A percentile compares a stretch with the other conserved stretches of the same genome.
Conservation (phyloP, 2,113 vertebrate species). For the Takifugu bimaculatus region DNA sequence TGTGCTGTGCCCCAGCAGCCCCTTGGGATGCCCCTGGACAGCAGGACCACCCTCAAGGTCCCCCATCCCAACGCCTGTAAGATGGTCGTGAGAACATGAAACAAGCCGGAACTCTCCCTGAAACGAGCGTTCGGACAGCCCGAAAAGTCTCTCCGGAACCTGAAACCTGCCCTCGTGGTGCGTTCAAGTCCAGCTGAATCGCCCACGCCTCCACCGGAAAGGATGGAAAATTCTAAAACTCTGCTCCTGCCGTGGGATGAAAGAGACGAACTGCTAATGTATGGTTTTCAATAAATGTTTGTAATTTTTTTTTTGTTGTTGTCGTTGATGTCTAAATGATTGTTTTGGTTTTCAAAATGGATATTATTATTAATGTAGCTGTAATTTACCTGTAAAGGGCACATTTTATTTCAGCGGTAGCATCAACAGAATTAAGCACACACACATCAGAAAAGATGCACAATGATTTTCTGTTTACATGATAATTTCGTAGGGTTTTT, state of each 20-base stretch:
- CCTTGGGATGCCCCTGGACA: slow-evolving; percentile 61
- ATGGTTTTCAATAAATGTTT: slow-evolving; percentile 67
- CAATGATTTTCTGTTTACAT: slow-evolving; percentile 77
- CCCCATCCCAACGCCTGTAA: slow-evolving; percentile 64
- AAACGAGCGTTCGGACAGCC: no score
- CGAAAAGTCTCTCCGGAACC: not conserved
- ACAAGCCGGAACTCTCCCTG: not conserved
- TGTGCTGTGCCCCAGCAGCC: slow-evolving; percentile 59
- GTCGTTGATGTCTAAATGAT: slow-evolving; percentile 68
- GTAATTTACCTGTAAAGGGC: slow-evolving; percentile 75
- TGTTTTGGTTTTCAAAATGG: slow-evolving; percentile 71
- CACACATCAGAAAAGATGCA: slow-evolving; percentile 66
- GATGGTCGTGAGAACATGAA: slow-evolving; percentile 66
- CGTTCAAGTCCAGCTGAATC: slow-evolving; percentile 23
- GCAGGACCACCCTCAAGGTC: slow-evolving; percentile 64
- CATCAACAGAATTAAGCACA: slow-evolving; percentile 74
- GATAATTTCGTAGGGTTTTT: slow-evolving; percentile 57
- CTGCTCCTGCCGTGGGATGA: slow-evolving; percentile 37
- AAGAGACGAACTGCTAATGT: slow-evolving; percentile 55
- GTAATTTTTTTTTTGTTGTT: slow-evolving; percentile 62
- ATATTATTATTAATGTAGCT: slow-evolving; percentile 68
- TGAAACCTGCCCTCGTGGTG: slow-evolving; percentile 23
- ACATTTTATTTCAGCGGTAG: slow-evolving; percentile 74
- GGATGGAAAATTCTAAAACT: slow-evolving; percentile 45
- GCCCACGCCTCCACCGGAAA: slow-evolving; percentile 27